Percentiles rank a stretch among this genome's conserved stretches.
These are phyloP conservation scores for Rousettus leschenaultii DNA, from an alignment of 2,113 vertebrate species.

Conservation along the genomic window DNA sequence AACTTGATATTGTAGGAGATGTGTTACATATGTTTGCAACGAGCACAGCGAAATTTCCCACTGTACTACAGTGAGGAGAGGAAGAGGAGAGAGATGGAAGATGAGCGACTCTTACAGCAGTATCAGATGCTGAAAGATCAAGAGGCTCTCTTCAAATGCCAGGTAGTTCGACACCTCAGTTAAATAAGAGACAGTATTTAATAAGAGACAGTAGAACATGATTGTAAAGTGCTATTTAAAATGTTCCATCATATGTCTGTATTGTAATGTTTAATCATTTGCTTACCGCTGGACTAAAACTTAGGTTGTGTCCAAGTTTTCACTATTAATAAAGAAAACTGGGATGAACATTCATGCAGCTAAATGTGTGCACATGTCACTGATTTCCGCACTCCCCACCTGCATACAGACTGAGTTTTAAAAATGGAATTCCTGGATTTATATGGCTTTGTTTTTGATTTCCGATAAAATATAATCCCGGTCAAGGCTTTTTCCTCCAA, in stretches of 20 bases:
- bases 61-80: conserved; percentile 76
- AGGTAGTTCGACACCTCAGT: conserved; percentile 66
- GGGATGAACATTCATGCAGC: background rate
- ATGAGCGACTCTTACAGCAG: conserved; percentile 80
- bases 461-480: background rate
- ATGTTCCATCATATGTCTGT: background rate
- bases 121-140: conserved; percentile 80
- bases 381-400: background rate
- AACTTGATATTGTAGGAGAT: conserved; percentile 81
- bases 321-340: background rate
- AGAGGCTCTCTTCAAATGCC: conserved; percentile 75
- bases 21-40: conserved; percentile 89
- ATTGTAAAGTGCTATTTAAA: background rate
- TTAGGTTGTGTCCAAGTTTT: background rate
- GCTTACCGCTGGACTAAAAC: background rate
- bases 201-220: background rate
- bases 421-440: background rate
- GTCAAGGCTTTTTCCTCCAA: background rate
- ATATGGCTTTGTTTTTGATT: conserved; percentile 30
- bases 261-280: background rate
- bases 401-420: background rate
- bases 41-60: conserved; percentile 81
- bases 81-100: conserved; percentile 76
- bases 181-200: background rate
- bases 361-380: background rate